These are phyloP conservation scores for Bibio marci DNA, from an alignment of 2,888 invertebrate species.

Conservation along the genomic window DNA sequence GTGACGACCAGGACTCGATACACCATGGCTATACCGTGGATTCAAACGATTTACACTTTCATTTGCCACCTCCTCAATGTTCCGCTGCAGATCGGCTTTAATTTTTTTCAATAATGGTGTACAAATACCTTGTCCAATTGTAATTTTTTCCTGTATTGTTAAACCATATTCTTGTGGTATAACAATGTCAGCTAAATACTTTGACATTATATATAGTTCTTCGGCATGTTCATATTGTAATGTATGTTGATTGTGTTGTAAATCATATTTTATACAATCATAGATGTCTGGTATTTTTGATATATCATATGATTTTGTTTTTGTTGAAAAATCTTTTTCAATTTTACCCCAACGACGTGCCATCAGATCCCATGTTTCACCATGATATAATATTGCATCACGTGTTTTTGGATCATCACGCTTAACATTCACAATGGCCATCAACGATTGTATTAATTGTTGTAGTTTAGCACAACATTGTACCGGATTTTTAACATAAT, in stretches of 20 bases:
- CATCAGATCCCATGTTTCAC: slow-evolving; percentile 98
- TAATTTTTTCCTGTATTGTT: slow-evolving; percentile 85
- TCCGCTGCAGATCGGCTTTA: slow-evolving; percentile 81
- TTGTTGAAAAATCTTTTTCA: slow-evolving; percentile 93
- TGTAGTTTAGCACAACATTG: slow-evolving; percentile 86
- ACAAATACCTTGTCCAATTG: slow-evolving; percentile 94
- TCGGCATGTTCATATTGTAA: slow-evolving; percentile 84
- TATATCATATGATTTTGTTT: slow-evolving; percentile 86
- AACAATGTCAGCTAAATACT: slow-evolving; percentile 94
- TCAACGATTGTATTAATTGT: slow-evolving; percentile 66
- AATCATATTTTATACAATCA: slow-evolving; percentile 97
- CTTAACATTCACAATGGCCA: slow-evolving; percentile 69
- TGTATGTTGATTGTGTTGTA: slow-evolving; percentile 94
- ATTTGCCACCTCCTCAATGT: slow-evolving; percentile 82
- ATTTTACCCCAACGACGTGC: slow-evolving; percentile 95
- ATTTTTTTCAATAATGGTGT: slow-evolving; percentile 92
- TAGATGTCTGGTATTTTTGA: slow-evolving; percentile 94
- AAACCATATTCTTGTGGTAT: slow-evolving; percentile 99
- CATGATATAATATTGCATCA: slow-evolving; percentile 90
- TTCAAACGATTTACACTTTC: slow-evolving; percentile 92
- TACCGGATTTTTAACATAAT: slow-evolving; percentile 91
- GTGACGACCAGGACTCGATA: slow-evolving; percentile 93
- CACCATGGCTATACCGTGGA: slow-evolving; percentile 95
- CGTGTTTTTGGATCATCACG: slow-evolving; percentile 80
- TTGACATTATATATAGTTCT: slow-evolving; percentile 86